These are phyloP conservation scores for Gobiocypris rarus DNA, from an alignment of 2,113 vertebrate genomes.

Conservation along the genomic window DNA sequence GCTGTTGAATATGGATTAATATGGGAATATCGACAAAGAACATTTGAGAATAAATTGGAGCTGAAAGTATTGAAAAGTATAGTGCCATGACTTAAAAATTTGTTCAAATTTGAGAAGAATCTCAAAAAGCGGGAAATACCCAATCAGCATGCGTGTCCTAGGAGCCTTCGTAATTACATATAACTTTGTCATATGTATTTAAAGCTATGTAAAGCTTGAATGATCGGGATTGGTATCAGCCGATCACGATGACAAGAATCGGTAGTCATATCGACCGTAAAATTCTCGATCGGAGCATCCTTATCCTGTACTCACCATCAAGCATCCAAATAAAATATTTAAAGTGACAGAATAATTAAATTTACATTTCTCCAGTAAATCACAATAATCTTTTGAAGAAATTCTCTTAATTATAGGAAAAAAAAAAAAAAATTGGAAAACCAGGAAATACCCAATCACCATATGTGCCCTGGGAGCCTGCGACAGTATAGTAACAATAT, in stretches of 20 bases:
- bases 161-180: too few relatives aligned
- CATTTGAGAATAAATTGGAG: neutral
- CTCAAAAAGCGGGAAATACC: neutral
- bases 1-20: neutral
- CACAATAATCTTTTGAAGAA: neutral
- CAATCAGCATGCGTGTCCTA: constrained; percentile 2
- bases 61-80: neutral
- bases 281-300: too few relatives aligned
- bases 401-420: neutral
- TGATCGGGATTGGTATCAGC: too few relatives aligned
- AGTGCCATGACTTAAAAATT: neutral
- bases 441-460: neutral
- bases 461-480: constrained; percentile 4
- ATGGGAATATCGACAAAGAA: neutral
- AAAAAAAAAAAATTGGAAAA: neutral
- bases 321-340: too few relatives aligned
- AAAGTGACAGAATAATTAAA: neutral
- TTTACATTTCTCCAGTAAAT: neutral
- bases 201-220: too few relatives aligned
- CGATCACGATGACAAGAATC: too few relatives aligned
- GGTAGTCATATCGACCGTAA: too few relatives aligned
- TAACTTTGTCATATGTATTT: too few relatives aligned
- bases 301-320: too few relatives aligned
- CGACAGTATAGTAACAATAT: neutral
- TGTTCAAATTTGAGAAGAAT: neutral